Evolutionary conservation across 2,888 invertebrate genomes (phyloP), one percentile per base, ranked within the genome.

Genomic region (Fragum fragum): DNA sequence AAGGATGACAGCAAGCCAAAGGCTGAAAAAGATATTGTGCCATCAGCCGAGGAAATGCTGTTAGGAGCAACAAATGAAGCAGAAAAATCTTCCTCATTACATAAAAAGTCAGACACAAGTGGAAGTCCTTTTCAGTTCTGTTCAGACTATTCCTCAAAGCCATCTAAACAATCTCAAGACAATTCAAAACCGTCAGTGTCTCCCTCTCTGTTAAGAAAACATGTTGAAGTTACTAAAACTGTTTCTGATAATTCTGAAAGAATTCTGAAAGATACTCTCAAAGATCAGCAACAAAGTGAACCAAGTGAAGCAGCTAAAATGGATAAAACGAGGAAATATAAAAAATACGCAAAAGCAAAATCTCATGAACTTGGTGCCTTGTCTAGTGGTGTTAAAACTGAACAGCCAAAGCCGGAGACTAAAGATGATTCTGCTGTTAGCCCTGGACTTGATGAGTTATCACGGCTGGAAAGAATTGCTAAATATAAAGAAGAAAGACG

Each of bases 401-500:
- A 68, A 63, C 36, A 42, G 61, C 9, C 28, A n/a, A 55, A 76
- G 61, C 42, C 47, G 26, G 55, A 59, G 16, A 55, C 81, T 18
- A 76, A 81, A 70, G 86, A 83, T 79, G 81, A 86, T 55, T 63
- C 53, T 57, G 55, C 55, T 32, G 39, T 86, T 47, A 66, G 55
- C 29, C 32, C 32, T 55, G 26, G 53, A 28, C 5, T 53, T n/a
- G 86, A 83, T 72, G 86, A 83, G 52, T 14, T 53, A 29, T 68
- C 83, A 29, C 74, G 91, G n/a, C 95, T 96, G 92, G 96, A 96
- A 94, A 95, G 97, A 92, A 96, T 97, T 90, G 96, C 96, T 90
- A 96, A 96, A 89, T 97, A 97, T 94, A 97, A 97, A 93, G 97
- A 97, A 91, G 96, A 97, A 92, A 95, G 97, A 75, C 95, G 96